A percentile compares a stretch with the other conserved stretches of the same genome.
Evolutionary conservation across 2,797 vertebrate species (phyloP).

Genomic region (Enteromius radiatus): DNA sequence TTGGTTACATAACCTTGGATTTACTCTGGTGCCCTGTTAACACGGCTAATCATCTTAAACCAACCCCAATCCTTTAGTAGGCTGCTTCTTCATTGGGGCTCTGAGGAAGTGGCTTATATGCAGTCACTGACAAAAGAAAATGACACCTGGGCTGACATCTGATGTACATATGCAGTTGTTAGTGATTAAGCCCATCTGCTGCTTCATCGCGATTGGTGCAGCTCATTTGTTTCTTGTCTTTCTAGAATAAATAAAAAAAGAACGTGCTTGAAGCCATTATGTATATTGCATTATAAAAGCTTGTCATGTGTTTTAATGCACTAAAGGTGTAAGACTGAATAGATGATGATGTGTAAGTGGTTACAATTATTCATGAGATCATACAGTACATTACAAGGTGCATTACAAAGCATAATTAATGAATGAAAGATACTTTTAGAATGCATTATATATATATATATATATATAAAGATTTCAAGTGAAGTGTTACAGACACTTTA

Average conservation of each 20-base stretch:
- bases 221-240: slow-evolving; percentile 10
- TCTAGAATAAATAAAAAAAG: not conserved
- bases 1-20: slow-evolving; percentile 47
- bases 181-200: not conserved
- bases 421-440: not conserved
- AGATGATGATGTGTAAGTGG: not conserved
- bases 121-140: slow-evolving; percentile 30
- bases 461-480: not conserved
- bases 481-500: not conserved
- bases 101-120: slow-evolving; percentile 32
- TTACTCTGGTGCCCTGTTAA: slow-evolving; percentile 36
- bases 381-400: not conserved
- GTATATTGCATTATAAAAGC: not conserved
- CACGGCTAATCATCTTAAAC: slow-evolving; percentile 57
- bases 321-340: not conserved
- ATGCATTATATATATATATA: not conserved
- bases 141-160: not conserved
- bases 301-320: not conserved
- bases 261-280: not conserved
- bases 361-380: not conserved
- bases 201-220: not conserved
- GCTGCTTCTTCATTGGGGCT: slow-evolving; percentile 36
- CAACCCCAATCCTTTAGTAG: slow-evolving; percentile 48
- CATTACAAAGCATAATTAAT: not conserved
- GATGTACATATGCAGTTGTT: not conserved